Conservation (phyloP, 92 coral and sea anemone genomes). For the Zoanthus solanderi region DNA sequence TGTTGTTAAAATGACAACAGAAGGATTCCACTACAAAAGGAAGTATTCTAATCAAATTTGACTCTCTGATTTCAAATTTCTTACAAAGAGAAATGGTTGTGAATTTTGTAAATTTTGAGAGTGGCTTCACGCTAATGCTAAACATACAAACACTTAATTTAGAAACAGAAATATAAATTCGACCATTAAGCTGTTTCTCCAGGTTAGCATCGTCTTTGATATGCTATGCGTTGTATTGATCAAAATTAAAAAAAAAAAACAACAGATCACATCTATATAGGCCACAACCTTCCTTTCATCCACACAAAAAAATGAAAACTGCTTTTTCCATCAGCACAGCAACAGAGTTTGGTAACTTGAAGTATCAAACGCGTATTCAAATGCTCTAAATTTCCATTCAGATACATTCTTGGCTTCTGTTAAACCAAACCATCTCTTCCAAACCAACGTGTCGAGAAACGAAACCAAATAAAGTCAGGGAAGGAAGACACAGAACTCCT, state of each 20-base stretch:
- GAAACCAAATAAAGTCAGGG: neutral
- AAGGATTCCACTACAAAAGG: slow-evolving; percentile 6
- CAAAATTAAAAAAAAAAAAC: no score
- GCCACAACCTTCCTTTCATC: no score
- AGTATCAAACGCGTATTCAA: neutral
- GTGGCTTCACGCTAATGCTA: neutral
- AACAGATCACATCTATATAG: no score
- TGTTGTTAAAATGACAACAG: neutral
- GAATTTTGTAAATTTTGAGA: neutral
- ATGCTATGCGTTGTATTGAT: no score
- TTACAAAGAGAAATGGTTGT: neutral
- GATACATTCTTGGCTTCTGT: neutral
- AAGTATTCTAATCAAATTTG: neutral
- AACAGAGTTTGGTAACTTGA: neutral
- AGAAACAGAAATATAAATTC: neutral
- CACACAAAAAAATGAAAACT: no score
- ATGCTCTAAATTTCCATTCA: neutral
- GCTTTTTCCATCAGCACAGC: neutral
- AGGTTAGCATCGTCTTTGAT: no score
- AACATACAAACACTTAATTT: neutral
- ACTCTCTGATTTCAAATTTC: neutral
- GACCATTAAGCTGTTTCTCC: no score
- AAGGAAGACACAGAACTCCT: neutral
- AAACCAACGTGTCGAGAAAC: neutral
- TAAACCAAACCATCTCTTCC: slow-evolving; percentile 2